Evolutionary conservation across 1,140 invertebrate genomes (phyloP), one percentile per base, ranked within the genome.

Genomic region (Bombus superbus): DNA sequence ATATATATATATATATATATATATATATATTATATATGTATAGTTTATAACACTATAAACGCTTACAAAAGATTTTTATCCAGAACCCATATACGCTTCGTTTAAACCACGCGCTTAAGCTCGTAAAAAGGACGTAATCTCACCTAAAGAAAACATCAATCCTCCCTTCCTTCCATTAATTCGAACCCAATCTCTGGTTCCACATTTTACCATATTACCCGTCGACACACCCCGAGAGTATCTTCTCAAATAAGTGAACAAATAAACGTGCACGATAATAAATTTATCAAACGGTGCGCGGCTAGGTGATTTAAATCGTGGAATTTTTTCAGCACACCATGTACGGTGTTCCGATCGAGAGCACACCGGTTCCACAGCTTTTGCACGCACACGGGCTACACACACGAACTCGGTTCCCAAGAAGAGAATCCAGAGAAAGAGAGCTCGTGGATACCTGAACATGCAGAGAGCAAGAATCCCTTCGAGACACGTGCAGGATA

Each of bases 401-500:
- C 13, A 72, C 25, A 5, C 0, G 18, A 18, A 53, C 22, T n/a
- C 4, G 22, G 28, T 35, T 73, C 6, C 38, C 18, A 38, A n/a
- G 35, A 59, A n/a, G 40, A 22, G 4, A 22, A 28, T 28, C 25
- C 9, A 38, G 28, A 25, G 28, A 32, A 11, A 42, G 53, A 15
- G 57, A 42, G 11, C 64, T 10, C 3, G 35, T 57, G 71, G 38
- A 62, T 81, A 82, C 57, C 35, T 53, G 62, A 25, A 8, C 87
- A 72, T 18, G 42, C 25, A 47, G 53, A 64, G 22, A 25, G 53
- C 40, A 44, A 28, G 64, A 69, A 74, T 85, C 81, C 81, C 57
- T 83, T 57, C 81, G 79, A 72, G 86, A 92, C 87, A 80, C 84
- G 88, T 87, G 89, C 91, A 92, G 86, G 89, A 91, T 88, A 81